Evolutionary conservation across 2,888 invertebrate species (phyloP).

Genomic region (Torymus aiolomorphi): DNA sequence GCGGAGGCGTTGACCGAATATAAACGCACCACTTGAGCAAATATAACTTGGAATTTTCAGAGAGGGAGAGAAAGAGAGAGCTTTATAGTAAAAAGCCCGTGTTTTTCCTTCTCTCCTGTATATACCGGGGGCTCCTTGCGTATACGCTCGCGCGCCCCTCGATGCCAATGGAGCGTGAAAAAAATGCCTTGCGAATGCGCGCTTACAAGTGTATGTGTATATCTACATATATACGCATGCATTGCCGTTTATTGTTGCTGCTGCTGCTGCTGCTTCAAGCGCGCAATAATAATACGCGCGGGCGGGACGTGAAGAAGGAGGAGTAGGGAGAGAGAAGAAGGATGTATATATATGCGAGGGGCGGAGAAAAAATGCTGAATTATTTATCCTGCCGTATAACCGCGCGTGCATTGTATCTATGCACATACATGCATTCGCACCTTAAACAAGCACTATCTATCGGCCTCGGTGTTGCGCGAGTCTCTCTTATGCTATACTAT

Average conservation of each 20-base stretch:
- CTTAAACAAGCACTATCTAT: constrained; percentile 50
- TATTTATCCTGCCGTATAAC: constrained; percentile 39
- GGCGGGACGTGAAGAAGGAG: too few relatives aligned
- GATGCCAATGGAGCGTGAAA: constrained; percentile 1
- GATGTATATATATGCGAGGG: too few relatives aligned
- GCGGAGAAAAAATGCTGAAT: constrained; percentile 38
- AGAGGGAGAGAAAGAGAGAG: neutral
- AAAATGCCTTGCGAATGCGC: constrained; percentile 17
- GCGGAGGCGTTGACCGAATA: constrained; percentile 32
- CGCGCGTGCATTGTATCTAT: constrained; percentile 30
- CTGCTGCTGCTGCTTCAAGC: neutral
- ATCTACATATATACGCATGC: too few relatives aligned
- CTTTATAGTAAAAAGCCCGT: constrained; percentile 17
- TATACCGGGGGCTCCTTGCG: neutral
- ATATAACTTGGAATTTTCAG: constrained; percentile 41
- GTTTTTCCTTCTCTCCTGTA: neutral
- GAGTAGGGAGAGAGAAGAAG: too few relatives aligned
- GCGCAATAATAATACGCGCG: constrained; percentile 30
- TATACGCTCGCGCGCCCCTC: neutral
- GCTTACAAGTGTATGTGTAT: too few relatives aligned
- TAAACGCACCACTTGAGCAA: constrained; percentile 41
- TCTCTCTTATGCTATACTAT: too few relatives aligned
- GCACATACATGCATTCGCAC: constrained; percentile 31
- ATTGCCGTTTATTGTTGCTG: too few relatives aligned
- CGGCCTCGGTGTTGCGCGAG: constrained; percentile 14